Evolutionary conservation across 2,797 vertebrate genomes (phyloP).

Genomic region (Agapornis canus): DNA sequence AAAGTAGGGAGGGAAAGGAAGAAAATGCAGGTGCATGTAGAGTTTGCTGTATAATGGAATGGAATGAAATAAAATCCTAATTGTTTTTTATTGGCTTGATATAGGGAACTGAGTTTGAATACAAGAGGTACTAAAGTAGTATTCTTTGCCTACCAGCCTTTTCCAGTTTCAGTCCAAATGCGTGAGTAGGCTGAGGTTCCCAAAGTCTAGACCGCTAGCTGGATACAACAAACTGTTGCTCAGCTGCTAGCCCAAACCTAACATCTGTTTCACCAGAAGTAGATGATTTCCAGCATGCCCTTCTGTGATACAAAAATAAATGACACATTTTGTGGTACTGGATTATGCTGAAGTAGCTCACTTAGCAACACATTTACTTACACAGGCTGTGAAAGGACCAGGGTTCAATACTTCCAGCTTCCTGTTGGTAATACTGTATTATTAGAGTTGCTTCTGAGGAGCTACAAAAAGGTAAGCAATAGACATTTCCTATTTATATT

Average conservation of each 20-base stretch:
- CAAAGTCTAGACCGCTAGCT: background rate
- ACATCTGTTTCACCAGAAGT: background rate
- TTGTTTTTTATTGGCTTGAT: background rate
- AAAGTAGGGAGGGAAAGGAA: background rate
- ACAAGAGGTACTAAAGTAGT: background rate
- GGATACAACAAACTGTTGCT: background rate
- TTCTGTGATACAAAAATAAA: background rate
- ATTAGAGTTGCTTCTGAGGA: background rate
- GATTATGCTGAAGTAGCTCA: accelerated
- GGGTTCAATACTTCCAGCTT: background rate
- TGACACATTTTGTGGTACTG: background rate
- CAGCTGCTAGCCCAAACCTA: background rate
- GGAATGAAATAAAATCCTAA: background rate
- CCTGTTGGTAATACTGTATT: background rate
- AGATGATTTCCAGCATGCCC: background rate
- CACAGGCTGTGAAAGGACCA: background rate
- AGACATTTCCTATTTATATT: background rate
- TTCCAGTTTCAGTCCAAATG: background rate
- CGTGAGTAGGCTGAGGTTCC: background rate
- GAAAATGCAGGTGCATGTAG: background rate
- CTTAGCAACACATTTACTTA: background rate
- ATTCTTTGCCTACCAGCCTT: background rate
- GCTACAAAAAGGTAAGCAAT: background rate
- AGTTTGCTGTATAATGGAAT: background rate
- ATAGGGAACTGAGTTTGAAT: background rate